Percentiles rank a stretch among this genome's conserved stretches.
Conservation (phyloP, 2,888 invertebrate species). For the Xanthorhoe designata region DNA sequence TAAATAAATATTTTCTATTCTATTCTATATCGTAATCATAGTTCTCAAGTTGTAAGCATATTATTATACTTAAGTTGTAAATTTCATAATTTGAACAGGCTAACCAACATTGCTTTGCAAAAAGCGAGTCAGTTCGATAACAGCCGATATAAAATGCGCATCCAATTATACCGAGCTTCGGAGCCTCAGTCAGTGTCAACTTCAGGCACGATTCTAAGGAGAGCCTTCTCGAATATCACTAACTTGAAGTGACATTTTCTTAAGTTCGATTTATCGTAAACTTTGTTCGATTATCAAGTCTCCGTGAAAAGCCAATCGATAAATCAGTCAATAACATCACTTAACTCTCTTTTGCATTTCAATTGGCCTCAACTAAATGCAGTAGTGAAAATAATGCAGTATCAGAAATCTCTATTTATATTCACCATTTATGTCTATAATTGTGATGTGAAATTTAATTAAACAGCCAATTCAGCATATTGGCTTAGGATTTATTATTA, state of each 20-base stretch:
- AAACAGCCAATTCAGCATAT: not conserved
- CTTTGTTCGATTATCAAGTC: not conserved
- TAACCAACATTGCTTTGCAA: not conserved
- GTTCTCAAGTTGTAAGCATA: no score
- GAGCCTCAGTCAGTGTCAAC: constrained; percentile 1
- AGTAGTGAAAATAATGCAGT: not conserved
- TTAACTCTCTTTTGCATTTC: not conserved
- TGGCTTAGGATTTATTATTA: no score
- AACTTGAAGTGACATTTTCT: no score
- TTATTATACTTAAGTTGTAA: no score
- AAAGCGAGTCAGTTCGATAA: not conserved
- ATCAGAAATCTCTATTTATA: not conserved
- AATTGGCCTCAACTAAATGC: not conserved
- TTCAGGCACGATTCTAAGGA: not conserved
- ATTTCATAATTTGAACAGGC: no score
- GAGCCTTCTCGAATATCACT: not conserved
- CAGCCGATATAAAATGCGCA: constrained; percentile 9
- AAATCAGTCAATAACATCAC: not conserved
- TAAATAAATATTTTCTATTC: no score
- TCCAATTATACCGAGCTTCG: not conserved
- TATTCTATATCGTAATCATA: no score
- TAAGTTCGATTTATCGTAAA: no score
- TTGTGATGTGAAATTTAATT: not conserved
- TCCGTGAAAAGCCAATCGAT: not conserved
- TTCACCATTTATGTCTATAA: not conserved